A percentile compares a stretch with the other conserved stretches of the same genome.
These are phyloP conservation scores for Sebastes taczanowskii DNA, from an alignment of 2,797 vertebrate genomes.

Conservation along the genomic window DNA sequence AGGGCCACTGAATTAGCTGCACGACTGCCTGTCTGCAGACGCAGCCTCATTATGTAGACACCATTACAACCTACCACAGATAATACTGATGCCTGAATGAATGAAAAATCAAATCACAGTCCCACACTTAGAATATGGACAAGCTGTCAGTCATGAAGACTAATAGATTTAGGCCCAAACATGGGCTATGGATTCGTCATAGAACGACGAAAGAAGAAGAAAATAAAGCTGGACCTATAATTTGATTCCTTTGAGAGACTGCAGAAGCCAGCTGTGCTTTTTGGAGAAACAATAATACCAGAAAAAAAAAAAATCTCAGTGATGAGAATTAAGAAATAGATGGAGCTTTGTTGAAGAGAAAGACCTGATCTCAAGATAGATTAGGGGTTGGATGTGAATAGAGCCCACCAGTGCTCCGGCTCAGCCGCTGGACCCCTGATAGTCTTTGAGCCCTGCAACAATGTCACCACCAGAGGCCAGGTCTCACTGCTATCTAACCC, in stretches of 20 bases:
- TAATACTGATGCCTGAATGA: neutral
- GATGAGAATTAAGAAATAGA: slow-evolving; percentile 81
- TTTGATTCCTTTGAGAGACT: slow-evolving; percentile 85
- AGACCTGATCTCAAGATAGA: slow-evolving; percentile 85
- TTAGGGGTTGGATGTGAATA: slow-evolving; percentile 86
- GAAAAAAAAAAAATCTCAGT: slow-evolving; percentile 56
- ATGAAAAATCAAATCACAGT: slow-evolving; percentile 32
- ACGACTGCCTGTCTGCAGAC: neutral
- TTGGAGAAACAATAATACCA: slow-evolving; percentile 86
- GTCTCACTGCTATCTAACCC: slow-evolving; percentile 87
- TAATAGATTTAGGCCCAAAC: slow-evolving; percentile 22
- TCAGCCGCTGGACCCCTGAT: slow-evolving; percentile 84
- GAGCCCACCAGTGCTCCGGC: slow-evolving; percentile 81
- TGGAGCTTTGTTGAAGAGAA: slow-evolving; percentile 81
- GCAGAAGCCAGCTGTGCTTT: slow-evolving; percentile 85
- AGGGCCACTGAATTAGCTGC: neutral
- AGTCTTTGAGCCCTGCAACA: slow-evolving; percentile 87
- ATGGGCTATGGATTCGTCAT: slow-evolving; percentile 79
- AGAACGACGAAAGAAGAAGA: slow-evolving; percentile 25
- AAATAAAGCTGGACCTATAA: slow-evolving; percentile 86
- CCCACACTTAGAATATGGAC: slow-evolving; percentile 16
- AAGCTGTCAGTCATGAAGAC: slow-evolving; percentile 71
- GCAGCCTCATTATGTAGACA: neutral
- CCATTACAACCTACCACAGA: neutral
- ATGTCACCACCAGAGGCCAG: slow-evolving; percentile 89